These are phyloP conservation scores for Mycteria americana DNA, from an alignment of 2,797 vertebrate genomes.

Conservation along the genomic window DNA sequence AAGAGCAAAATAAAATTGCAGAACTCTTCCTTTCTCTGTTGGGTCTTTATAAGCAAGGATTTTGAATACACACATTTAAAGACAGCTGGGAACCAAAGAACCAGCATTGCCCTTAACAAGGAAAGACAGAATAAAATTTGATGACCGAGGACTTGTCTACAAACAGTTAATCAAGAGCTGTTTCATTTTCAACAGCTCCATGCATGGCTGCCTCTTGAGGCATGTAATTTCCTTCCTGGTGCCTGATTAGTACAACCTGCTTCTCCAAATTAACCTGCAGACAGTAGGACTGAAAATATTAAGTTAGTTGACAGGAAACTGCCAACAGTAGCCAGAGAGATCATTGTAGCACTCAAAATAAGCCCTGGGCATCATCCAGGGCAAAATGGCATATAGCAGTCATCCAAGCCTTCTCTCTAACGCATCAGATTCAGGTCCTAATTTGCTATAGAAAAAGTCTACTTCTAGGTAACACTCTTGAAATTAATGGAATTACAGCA, in stretches of 20 bases:
- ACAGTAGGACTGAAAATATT: not conserved
- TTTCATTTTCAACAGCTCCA: not conserved
- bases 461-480: not conserved
- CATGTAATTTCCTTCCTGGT: not conserved
- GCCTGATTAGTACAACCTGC: not conserved
- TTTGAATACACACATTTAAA: not conserved
- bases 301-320: not conserved
- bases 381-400: not conserved
- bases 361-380: not conserved
- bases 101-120: not conserved
- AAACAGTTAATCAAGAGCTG: not conserved
- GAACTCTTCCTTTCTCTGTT: not conserved
- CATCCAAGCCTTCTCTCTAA: not conserved
- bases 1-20: not conserved
- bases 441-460: not conserved
- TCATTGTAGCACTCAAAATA: not conserved
- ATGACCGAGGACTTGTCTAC: not conserved
- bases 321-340: not conserved
- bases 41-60: not conserved
- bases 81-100: not conserved
- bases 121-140: not conserved
- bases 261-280: constrained; percentile 30
- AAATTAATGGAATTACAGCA: not conserved
- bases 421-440: not conserved
- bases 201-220: not conserved